Base-by-base conservation (phyloP, 2,113 vertebrate species). In the Papio anubis region DNA sequence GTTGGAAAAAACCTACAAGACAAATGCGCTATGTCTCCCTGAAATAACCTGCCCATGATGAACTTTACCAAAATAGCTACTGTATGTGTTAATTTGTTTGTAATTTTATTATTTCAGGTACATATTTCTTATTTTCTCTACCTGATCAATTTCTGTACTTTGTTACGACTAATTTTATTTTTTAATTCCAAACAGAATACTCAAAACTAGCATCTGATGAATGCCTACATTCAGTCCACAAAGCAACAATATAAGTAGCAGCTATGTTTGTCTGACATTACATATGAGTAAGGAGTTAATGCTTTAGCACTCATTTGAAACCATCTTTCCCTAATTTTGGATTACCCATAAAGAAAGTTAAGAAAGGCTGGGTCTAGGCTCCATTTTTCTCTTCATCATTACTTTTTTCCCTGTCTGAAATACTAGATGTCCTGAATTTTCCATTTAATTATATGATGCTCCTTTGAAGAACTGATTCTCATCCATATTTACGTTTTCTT, bases 101-200 rank as follows among this genome's bases (percentile, higher is more conserved):
- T 18, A 85, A 66, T 72, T 72, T 40, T 88, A 94, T 25, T 80
- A 89, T 89, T 92, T 84, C 35, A 79, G 32, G 11, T n/a, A 88
- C 18, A 66, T 32, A 40, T 14, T 59, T 61, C 64, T 68, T 82
- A 78, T 88, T 23, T 78, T 87, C 16, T 82, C 5, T 73, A 87
- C 2, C 17, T 87, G 17, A 92, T 32, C 84, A 72, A 83, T 50
- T 78, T 78, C 25, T 95, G 45, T 25, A 87, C 70, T 50, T 30
- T 94, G 9, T 82, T 66, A 94, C 38, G 30, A 83, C 38, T 72
- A 87, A 85, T 89, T 79, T 88, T 66, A 50, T 73, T 61, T 89
- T 72, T 35, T 79, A 92, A 78, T 85, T 97, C 17, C 40, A 40
- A 97, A 96, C 9, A 93, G 5, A 86, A 13, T 25, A 75, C 16